A percentile compares a stretch with the other conserved stretches of the same genome.
These are phyloP conservation scores for Himalopsyche phryganea DNA, from an alignment of 1,140 invertebrate species.

Conservation along the genomic window DNA sequence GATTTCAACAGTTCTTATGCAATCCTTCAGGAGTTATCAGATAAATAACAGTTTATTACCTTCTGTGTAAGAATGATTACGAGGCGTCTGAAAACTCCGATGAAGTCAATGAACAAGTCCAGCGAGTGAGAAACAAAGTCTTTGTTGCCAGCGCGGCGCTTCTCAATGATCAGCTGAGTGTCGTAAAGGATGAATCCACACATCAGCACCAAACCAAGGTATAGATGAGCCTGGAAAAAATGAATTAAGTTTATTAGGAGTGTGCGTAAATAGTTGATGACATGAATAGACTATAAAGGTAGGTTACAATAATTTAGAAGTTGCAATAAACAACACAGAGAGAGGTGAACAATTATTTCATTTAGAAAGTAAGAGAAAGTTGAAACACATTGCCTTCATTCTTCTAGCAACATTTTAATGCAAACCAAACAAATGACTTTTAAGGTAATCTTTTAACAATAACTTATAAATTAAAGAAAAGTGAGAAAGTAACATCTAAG, in stretches of 20 bases:
- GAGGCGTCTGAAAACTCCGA: constrained; percentile 85
- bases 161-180: constrained; percentile 94
- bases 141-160: constrained; percentile 81
- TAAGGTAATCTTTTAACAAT: no score
- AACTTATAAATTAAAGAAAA: no score
- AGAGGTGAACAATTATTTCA: no score
- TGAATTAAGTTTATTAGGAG: no score
- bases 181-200: constrained; percentile 94
- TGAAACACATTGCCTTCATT: no score
- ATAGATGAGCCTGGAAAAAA: constrained; percentile 70
- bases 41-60: constrained; percentile 61
- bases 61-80: constrained; percentile 86
- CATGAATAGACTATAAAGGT: neutral
- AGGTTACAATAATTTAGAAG: neutral
- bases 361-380: no score
- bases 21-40: no score
- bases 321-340: no score
- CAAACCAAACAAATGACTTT: no score
- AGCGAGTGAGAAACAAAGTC: constrained; percentile 90
- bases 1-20: no score
- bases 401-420: no score
- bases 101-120: constrained; percentile 89
- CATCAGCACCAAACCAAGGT: constrained; percentile 84
- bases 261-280: neutral
- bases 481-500: no score